Evolutionary conservation across 2,888 invertebrate species (phyloP).

Genomic region (Spodoptera littoralis): DNA sequence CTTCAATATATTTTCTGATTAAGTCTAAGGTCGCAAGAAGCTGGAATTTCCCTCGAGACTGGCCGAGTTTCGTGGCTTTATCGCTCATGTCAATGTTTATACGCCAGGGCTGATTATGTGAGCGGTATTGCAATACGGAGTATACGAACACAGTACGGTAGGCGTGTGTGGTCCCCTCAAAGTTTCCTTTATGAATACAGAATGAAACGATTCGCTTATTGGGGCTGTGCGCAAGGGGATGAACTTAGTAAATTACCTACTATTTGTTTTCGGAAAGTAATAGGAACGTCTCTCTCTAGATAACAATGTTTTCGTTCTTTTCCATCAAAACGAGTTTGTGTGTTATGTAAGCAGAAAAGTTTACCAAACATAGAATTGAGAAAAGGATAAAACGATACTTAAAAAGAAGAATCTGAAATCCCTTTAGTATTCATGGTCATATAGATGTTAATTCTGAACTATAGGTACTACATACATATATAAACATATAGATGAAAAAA

Average conservation of each 20-base stretch:
- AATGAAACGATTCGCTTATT: conserved; percentile 40
- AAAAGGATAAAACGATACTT: too few relatives aligned
- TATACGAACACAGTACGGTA: conserved; percentile 3
- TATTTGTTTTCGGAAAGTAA: conserved; percentile 17
- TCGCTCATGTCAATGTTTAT: conserved; percentile 69
- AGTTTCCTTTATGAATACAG: conserved; percentile 51
- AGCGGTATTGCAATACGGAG: conserved; percentile 27
- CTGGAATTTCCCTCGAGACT: conserved; percentile 73
- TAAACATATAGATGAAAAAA: too few relatives aligned
- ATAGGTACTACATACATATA: too few relatives aligned
- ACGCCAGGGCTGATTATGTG: conserved; percentile 58
- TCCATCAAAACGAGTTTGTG: too few relatives aligned
- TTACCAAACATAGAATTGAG: too few relatives aligned
- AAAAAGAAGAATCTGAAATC: too few relatives aligned
- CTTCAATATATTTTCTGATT: conserved; percentile 67
- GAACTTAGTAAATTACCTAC: conserved; percentile 16
- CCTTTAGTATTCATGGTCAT: too few relatives aligned
- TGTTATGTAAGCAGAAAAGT: too few relatives aligned
- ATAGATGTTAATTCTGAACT: too few relatives aligned
- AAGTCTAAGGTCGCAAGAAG: conserved; percentile 65
- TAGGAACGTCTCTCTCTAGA: not conserved
- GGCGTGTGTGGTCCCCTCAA: conserved; percentile 29
- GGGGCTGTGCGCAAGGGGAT: conserved; percentile 11
- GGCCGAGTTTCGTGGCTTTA: conserved; percentile 65
- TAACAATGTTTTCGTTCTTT: too few relatives aligned